phyloP scores from a whole-genome alignment of 2,113 vertebrate genomes.

The Psittacus erithacus region DNA sequence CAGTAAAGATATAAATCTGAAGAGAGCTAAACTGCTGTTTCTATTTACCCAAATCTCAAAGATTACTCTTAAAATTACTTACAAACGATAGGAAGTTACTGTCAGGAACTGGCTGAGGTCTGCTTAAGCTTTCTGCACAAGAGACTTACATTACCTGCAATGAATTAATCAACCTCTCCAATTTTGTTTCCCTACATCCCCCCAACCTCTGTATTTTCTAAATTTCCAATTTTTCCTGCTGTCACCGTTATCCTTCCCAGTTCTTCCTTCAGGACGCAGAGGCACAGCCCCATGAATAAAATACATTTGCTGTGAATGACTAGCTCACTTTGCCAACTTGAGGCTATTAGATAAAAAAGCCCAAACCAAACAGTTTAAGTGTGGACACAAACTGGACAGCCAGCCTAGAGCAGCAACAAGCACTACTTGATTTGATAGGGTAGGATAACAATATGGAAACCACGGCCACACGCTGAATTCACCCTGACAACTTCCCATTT shows the following conservation, averaged over 20 bases:
- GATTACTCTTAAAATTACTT: not conserved
- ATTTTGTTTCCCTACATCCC: fast-evolving
- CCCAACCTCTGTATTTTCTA: not conserved
- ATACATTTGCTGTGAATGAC: not conserved
- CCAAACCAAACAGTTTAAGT: not conserved
- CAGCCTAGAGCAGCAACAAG: not conserved
- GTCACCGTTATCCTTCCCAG: not conserved
- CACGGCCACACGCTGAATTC: fast-evolving
- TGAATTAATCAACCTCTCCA: not conserved
- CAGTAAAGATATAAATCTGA: not conserved
- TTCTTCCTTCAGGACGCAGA: not conserved
- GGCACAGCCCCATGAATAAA: not conserved
- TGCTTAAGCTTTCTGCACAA: not conserved
- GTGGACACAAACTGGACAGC: not conserved
- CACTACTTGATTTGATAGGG: fast-evolving
- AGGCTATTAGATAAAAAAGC: not conserved
- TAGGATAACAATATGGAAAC: fast-evolving
- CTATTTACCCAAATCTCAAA: not conserved
- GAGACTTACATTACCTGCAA: not conserved
- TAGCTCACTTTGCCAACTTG: not conserved
- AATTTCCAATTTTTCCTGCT: not conserved
- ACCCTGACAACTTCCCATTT: not conserved
- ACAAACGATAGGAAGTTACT: not conserved
- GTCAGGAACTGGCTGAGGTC: not conserved
- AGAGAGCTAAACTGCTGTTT: not conserved